Percentiles rank a stretch among this genome's conserved stretches.
Conservation (phyloP, 2,113 vertebrate genomes). For the Galemys pyrenaicus region DNA sequence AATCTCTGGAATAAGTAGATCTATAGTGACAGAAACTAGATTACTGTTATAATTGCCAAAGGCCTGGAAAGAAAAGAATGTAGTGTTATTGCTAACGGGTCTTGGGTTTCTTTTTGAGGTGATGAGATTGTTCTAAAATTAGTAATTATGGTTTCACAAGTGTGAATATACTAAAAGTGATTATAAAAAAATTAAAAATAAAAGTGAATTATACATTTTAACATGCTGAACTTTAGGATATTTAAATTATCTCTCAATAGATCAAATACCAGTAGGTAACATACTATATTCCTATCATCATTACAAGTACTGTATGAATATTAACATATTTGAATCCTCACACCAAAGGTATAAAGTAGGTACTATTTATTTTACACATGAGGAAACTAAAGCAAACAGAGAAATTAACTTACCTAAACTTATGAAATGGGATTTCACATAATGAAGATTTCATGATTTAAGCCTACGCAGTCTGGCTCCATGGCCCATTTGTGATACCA, state of each 20-base stretch:
- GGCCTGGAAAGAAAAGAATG: not conserved
- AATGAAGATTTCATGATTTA: not conserved
- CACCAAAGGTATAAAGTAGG: not conserved
- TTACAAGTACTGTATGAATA: not conserved
- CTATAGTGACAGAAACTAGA: not conserved
- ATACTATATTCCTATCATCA: not conserved
- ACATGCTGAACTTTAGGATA: not conserved
- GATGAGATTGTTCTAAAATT: conserved; percentile 43
- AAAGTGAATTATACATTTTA: not conserved
- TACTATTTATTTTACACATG: not conserved
- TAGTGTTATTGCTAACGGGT: not conserved
- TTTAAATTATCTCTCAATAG: conserved; percentile 5
- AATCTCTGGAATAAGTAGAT: conserved; percentile 31
- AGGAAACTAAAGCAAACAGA: conserved; percentile 22
- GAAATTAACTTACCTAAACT: not conserved
- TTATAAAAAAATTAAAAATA: too few relatives aligned
- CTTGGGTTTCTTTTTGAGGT: conserved; percentile 1
- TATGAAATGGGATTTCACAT: not conserved
- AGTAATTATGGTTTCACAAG: not conserved
- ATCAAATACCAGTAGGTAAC: not conserved
- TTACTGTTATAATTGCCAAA: not conserved
- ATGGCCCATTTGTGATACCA: not conserved
- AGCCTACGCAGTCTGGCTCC: not conserved
- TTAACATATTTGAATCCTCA: conserved; percentile 21
- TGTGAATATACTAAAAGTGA: conserved; percentile 18